Conservation (phyloP, 2,113 vertebrate species). For the Phoxinus phoxinus region DNA sequence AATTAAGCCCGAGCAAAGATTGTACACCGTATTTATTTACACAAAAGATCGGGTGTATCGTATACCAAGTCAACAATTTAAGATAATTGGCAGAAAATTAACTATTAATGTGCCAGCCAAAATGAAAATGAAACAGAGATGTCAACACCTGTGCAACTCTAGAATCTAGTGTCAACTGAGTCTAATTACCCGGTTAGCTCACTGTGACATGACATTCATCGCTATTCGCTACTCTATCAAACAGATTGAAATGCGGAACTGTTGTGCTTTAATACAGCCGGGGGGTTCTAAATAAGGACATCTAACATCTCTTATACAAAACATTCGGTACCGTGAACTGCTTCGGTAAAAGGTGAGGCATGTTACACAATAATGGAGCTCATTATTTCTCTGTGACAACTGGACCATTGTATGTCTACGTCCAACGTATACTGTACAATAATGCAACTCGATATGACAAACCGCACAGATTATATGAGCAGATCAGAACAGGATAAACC, state of each 20-base stretch:
- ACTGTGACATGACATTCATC: not conserved
- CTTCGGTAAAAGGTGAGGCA: not conserved
- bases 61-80: not conserved
- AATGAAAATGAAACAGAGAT: slow-evolving; percentile 40
- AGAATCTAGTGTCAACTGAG: slow-evolving; percentile 13
- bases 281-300: not conserved
- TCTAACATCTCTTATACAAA: not conserved
- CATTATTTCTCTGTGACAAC: not conserved
- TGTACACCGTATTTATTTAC: not conserved
- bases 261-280: not conserved
- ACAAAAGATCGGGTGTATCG: not conserved
- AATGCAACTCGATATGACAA: not conserved
- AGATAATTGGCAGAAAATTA: slow-evolving; percentile 26
- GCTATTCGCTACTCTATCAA: not conserved
- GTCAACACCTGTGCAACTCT: slow-evolving; percentile 14
- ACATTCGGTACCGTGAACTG: not conserved
- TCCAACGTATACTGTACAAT: not conserved
- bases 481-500: not conserved
- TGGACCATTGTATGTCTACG: not conserved
- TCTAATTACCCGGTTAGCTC: not conserved
- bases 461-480: not conserved
- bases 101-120: slow-evolving; percentile 21
- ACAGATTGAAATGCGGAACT: not conserved
- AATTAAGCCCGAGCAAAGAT: not conserved
- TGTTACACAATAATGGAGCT: slow-evolving; percentile 11